Evolutionary conservation across 2,113 vertebrate species (phyloP), one percentile per base, ranked within the genome.

Genomic region (Pluvialis apricaria): DNA sequence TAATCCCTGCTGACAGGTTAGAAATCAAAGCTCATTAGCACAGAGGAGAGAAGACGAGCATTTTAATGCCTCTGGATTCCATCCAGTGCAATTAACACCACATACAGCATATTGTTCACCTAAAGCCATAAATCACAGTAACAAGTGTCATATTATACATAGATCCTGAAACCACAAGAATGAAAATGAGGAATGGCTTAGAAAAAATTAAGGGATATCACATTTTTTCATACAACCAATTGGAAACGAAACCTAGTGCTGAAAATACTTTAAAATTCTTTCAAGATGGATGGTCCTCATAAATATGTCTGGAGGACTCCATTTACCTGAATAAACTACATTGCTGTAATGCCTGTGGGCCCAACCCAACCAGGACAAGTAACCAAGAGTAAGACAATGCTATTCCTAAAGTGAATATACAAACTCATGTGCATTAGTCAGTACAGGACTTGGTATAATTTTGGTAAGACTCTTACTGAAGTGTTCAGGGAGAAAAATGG

Each of bases 31-130:
- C 60, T 94, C 82, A 91, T 96, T 93, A 96, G 58, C 73, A 81
- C 68, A 88, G 40, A 92, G 81, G 52, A 88, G 31, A 11, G 66
- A 95, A 95, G 75, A 96, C 0, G 4, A 95, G 54, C 82, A 82
- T 95, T 95, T 97, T 88, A 95, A 90, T 96, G 32, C 70, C 84
- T 93, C 90, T 98, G 97, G 97, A 97, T 95, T 96, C 75, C 58
- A 88, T 94, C 97, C 97, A 96, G 70, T 52, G 82, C 72, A 93
- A 94, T 97, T 96, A 96, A 96, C 72, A 88, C 42, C 72, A 76
- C 75, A 86, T 92, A 88, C 51, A 96, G 76, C 36, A 89, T 75
- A 93, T 90, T 96, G 75, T 91, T 98, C 92, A 93, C 78, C 61
- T 95, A 91, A 86, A 92, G 85, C n/a, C 40, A 93, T 97, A 97